Conservation (phyloP, 2,113 vertebrate species). For the Sisor rabdophorus region DNA sequence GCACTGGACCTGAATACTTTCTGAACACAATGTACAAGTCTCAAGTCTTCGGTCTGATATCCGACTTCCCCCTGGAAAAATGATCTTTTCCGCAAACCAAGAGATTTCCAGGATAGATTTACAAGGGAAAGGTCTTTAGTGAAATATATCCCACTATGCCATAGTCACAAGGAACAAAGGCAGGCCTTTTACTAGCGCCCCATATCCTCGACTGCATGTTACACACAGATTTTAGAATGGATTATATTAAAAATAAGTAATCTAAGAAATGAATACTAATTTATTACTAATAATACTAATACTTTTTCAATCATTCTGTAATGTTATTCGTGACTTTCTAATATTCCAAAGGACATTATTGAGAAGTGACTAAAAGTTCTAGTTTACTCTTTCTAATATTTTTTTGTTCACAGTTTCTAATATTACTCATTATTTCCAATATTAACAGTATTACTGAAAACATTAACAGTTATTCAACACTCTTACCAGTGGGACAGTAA, state of each 20-base stretch:
- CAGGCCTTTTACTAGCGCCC: neutral
- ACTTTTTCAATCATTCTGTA: neutral
- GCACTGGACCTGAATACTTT: neutral
- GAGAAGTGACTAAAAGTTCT: too few relatives aligned
- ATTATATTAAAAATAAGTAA: neutral
- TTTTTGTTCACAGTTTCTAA: too few relatives aligned
- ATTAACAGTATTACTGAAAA: too few relatives aligned
- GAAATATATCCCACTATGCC: slow-evolving; percentile 18
- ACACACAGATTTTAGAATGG: neutral
- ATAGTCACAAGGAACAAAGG: slow-evolving; percentile 15
- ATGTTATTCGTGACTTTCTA: neutral
- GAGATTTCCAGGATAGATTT: slow-evolving; percentile 18
- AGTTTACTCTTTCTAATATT: too few relatives aligned
- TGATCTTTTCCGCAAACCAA: neutral
- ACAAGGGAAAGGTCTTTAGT: slow-evolving; percentile 5
- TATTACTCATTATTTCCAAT: too few relatives aligned
- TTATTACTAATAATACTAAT: too few relatives aligned
- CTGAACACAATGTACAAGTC: neutral
- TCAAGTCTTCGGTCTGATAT: neutral
- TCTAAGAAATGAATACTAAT: too few relatives aligned
- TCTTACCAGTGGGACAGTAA: too few relatives aligned
- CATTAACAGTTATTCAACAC: neutral
- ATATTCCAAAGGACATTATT: neutral
- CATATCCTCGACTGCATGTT: neutral
- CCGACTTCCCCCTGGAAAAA: neutral